These are phyloP conservation scores for Vireo griseus DNA, from an alignment of 2,797 vertebrate species.

Conservation along the genomic window DNA sequence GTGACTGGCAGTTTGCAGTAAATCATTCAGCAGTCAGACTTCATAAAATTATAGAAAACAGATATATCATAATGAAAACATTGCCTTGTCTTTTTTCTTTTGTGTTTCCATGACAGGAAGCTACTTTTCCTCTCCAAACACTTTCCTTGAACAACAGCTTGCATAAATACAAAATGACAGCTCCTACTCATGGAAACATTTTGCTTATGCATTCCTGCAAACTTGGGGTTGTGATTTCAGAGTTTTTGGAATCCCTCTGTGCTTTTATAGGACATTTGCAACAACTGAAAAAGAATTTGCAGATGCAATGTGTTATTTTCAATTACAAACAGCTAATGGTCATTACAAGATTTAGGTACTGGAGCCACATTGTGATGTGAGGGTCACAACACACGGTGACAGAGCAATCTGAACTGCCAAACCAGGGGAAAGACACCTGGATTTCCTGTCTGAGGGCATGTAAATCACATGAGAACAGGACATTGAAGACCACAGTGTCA, in stretches of 20 bases:
- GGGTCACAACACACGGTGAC: neutral
- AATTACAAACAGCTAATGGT: neutral
- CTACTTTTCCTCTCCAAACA: conserved; percentile 1
- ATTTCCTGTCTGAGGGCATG: neutral
- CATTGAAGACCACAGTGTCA: neutral
- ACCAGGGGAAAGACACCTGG: neutral
- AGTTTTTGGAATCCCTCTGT: neutral
- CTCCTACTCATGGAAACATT: neutral
- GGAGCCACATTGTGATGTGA: neutral
- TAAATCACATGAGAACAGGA: neutral
- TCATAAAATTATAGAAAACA: neutral
- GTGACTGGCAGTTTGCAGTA: neutral
- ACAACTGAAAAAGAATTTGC: neutral
- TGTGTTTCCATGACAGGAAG: neutral
- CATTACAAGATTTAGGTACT: neutral
- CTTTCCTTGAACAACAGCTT: neutral
- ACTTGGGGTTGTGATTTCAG: neutral
- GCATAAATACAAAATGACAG: neutral
- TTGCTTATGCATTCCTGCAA: neutral
- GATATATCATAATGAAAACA: neutral
- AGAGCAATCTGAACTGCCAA: neutral
- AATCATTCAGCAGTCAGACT: neutral
- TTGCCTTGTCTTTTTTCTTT: neutral
- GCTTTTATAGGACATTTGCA: neutral
- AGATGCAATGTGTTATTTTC: neutral